Base-by-base conservation (phyloP, 2,888 invertebrate genomes). In the Limenitis camilla region DNA sequence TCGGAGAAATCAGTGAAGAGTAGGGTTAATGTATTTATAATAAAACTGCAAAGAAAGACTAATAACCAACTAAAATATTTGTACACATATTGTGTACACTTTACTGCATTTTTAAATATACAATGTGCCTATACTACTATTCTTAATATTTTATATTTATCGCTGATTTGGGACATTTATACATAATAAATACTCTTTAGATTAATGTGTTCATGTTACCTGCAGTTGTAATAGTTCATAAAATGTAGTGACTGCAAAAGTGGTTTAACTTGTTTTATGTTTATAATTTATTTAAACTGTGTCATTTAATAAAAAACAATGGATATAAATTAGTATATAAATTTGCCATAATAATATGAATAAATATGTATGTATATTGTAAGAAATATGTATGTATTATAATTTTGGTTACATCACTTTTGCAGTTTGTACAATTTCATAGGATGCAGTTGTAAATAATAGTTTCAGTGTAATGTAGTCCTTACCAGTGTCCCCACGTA, bases 401-500 rank as follows among this genome's bases (percentile, higher is more conserved):
- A n/a, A 33, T 30, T 35, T 11, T n/a, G 39, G 40, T 45, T 45
- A 35, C n/a, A 35, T 33, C 50, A 35, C 44, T 40, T 45, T 49
- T 49, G 49, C 36, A 29, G 43, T 44, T 30, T 41, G 38, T 19
- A 47, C 36, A 31, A 29, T 19, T 32, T 27, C 56, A 36, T 10
- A 19, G 45, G 27, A 35, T 64, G 71, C 69, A 82, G 79, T 82
- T 78, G 78, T 79, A 81, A 78, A 71, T 54, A 74, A 69, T 78
- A 76, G 63, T 58, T 68, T 68, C 68, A 67, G 63, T 71, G 68
- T 76, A 75, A 71, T 77, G 78, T 82, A 84, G 81, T 77, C 81
- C 79, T 74, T 80, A 85, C 83, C 81, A 82, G 76, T 79, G 77
- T 81, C 75, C 71, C 58, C 63, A 66, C 74, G 68, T 77, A 76